These are phyloP conservation scores for Prunella fulvescens DNA, from an alignment of 2,113 vertebrate genomes.

Conservation along the genomic window DNA sequence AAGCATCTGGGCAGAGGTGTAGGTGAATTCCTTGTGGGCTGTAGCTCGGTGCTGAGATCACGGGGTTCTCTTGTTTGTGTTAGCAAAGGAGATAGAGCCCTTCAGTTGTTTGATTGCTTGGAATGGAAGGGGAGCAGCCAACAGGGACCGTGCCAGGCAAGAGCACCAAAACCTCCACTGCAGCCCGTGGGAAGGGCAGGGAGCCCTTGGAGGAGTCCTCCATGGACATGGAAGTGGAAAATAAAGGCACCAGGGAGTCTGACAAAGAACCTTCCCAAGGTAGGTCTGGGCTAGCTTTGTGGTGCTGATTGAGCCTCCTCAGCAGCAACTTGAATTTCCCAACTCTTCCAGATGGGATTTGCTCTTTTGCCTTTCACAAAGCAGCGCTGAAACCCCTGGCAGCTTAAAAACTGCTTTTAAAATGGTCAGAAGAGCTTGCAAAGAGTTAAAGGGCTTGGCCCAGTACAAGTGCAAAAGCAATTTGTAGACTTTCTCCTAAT, in stretches of 20 bases:
- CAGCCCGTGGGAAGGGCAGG: constrained; percentile 69
- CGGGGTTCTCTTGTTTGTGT: constrained; percentile 43
- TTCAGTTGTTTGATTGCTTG: constrained; percentile 39
- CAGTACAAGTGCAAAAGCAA: constrained; percentile 9
- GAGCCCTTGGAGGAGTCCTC: constrained; percentile 70
- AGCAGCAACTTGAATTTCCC: neutral
- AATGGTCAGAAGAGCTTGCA: neutral
- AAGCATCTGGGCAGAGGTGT: neutral
- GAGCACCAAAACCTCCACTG: constrained; percentile 78
- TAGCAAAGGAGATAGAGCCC: constrained; percentile 39
- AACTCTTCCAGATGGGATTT: neutral
- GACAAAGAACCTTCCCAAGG: neutral
- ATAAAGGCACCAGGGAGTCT: neutral
- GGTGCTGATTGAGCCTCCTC: neutral
- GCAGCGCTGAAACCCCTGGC: neutral
- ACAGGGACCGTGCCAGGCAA: constrained; percentile 77
- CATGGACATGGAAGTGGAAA: constrained; percentile 76
- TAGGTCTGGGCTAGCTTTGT: neutral
- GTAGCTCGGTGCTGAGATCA: neutral
- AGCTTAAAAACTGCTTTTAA: neutral
- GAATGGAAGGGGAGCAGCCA: constrained; percentile 24
- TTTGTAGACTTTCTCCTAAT: neutral
- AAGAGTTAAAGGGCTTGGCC: constrained; percentile 21
- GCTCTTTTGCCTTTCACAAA: neutral
- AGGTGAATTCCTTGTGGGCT: neutral